Evolutionary conservation across 2,797 vertebrate species (phyloP), one percentile per base, ranked within the genome.

Genomic region (Cichlasoma orientale): DNA sequence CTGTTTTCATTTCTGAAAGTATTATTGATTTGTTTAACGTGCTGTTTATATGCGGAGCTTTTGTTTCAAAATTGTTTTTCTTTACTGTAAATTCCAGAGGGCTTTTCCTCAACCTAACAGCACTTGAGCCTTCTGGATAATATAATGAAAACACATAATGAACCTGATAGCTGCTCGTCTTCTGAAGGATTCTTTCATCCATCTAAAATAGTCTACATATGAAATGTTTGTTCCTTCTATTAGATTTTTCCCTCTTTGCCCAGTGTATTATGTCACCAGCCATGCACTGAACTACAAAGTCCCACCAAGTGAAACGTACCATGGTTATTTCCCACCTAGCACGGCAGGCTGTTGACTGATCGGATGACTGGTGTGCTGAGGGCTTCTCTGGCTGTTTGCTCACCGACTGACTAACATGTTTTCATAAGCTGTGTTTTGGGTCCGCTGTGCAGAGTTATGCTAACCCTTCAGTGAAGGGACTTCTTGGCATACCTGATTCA

Each of bases 401-500:
- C 19, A 21, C 38, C 0, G 33, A 33, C 57, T 77, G 52, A 82
- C 59, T 76, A 50, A 56, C 56, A 29, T 12, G 59, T 50, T 79
- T 86, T 82, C 83, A 74, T 75, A 54, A 61, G 79, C 75, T 66
- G 47, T 82, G 80, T 86, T 82, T 76, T 61, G 73, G 36, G 27
- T 76, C 54, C 79, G 82, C 44, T 78, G 33, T 74, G 76, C 7
- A 70, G 58, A 82, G 66, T 27, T 79, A 61, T 54, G 61, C 74
- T 52, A 47, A 72, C 58, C 74, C 77, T 79, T 77, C 72, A 41
- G 68, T 77, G 80, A 85, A 31, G 59, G 52, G 72, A 80, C 83
- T 90, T 88, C 82, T 86, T 87, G 74, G 78, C 82, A 85, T 76
- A 74, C 87, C 79, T 76, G 82, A 85, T 85, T 78, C 59, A 75